Evolutionary conservation across 2,113 vertebrate genomes (phyloP).

Genomic region (Plecotus auritus): DNA sequence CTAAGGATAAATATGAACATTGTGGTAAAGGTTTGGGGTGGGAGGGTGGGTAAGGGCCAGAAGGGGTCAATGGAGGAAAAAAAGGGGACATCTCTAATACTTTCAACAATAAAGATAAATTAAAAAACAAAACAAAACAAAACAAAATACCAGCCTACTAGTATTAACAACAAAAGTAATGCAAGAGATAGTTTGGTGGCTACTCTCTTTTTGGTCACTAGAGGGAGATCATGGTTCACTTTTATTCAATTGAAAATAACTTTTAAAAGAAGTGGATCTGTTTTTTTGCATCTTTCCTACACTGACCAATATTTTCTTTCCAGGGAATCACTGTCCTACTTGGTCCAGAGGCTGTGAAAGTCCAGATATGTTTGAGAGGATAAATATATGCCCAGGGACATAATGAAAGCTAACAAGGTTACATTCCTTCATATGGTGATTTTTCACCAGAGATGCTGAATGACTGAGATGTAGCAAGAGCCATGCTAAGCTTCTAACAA

Average conservation of each 20-base stretch:
- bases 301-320: slow-evolving; percentile 37
- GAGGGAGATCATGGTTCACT: slow-evolving; percentile 53
- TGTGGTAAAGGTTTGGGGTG: neutral
- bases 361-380: slow-evolving; percentile 29
- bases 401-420: slow-evolving; percentile 29
- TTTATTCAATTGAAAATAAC: neutral
- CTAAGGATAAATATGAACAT: neutral
- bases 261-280: neutral
- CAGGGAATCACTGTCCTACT: slow-evolving; percentile 12
- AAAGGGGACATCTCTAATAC: too few species aligned
- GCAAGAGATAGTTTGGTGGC: neutral
- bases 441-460: neutral
- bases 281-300: neutral
- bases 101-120: too few species aligned
- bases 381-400: neutral
- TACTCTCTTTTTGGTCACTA: slow-evolving; percentile 44
- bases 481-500: neutral
- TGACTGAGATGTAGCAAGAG: neutral
- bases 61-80: too few species aligned
- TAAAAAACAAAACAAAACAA: too few species aligned
- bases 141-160: neutral
- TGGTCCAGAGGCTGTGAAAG: slow-evolving; percentile 24
- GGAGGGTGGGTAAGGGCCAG: too few species aligned
- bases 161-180: neutral
- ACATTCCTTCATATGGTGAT: slow-evolving; percentile 15